Conservation (phyloP, 1,140 invertebrate species). For the Psix sp. region DNA sequence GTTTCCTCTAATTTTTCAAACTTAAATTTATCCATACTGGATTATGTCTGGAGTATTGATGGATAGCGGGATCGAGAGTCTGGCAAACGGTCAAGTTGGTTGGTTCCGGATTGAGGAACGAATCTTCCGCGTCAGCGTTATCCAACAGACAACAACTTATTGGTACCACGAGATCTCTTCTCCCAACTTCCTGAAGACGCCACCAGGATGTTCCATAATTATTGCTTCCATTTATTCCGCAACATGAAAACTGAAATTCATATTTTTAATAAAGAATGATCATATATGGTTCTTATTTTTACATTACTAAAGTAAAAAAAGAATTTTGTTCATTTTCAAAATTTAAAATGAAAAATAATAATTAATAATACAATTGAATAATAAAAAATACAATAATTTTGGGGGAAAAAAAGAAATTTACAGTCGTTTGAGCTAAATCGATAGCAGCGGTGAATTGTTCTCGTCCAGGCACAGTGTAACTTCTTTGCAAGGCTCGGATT, state of each 20-base stretch:
- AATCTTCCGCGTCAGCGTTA: constrained; percentile 78
- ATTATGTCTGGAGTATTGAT: constrained; percentile 81
- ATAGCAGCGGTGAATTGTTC: constrained; percentile 88
- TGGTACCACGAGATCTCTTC: constrained; percentile 84
- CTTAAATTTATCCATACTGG: constrained; percentile 75
- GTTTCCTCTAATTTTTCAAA: no score
- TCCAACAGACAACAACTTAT: constrained; percentile 86
- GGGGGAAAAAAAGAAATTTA: constrained; percentile 68
- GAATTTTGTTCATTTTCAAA: no score
- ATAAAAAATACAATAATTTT: constrained; percentile 4
- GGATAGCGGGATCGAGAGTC: constrained; percentile 79
- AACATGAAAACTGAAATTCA: constrained; percentile 84
- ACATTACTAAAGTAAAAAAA: no score
- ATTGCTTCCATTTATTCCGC: constrained; percentile 85
- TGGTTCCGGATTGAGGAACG: constrained; percentile 87
- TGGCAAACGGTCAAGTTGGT: constrained; percentile 85
- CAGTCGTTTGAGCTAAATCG: constrained; percentile 84
- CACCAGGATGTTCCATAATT: constrained; percentile 91
- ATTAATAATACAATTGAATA: constrained; percentile 1
- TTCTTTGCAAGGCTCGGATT: constrained; percentile 83
- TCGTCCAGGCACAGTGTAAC: constrained; percentile 85
- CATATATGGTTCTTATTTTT: no score
- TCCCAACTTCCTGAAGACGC: constrained; percentile 84
- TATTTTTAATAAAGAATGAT: constrained; percentile 23
- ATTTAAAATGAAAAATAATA: constrained; percentile 4